Evolutionary conservation across 2,888 invertebrate species (phyloP), one percentile per base, ranked within the genome.

Genomic region (Drosophila demipolita): DNA sequence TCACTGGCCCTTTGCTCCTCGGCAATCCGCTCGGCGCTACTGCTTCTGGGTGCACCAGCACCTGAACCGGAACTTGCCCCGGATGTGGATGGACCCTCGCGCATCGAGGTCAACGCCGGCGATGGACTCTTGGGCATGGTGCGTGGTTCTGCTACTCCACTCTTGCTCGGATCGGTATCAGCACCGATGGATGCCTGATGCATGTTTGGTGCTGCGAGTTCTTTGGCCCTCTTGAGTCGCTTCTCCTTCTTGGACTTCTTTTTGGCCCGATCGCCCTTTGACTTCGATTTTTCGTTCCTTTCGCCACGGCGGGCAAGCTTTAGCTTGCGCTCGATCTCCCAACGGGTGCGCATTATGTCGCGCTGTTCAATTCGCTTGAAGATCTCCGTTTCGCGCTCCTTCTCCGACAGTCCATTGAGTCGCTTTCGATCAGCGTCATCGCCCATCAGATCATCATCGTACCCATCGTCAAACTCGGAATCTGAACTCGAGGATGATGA

Each of bases 371-470:
- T 98, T 60, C 99, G 95, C 92, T 99, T 98, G 93, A 98, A 99
- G 83, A 99, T 96, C 93, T 99, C 99, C 65, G 98, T 98, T 94
- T 99, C 99, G 50, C 99, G 94, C 91, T 99, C 99, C 90, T 98
- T 98, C 92, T 99, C 99, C 0, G 99, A 99, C 95, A 99, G 96
- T 74, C 96, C 96, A 15, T 98, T 98, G 52, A 99, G 94, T 0
- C 97, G 94, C 1, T 97, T 96, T 87, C 97, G 95, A 94, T 99
- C 99, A 82, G 98, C 99, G 71, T 97, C 98, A 93, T 99, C 99
- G 0, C 99, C 99, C 96, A 99, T 99, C 35, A 99, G 95, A 91
- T 99, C 97, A 77, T 99, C 99, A 92, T 99, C 99, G 87, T 97
- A 98, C 75, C 99, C 99, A 94, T 99, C 99, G 91, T 98, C 96